A percentile compares a stretch with the other conserved stretches of the same genome.
Evolutionary conservation across 2,888 invertebrate genomes (phyloP).

Genomic region (Cetonia aurata): DNA sequence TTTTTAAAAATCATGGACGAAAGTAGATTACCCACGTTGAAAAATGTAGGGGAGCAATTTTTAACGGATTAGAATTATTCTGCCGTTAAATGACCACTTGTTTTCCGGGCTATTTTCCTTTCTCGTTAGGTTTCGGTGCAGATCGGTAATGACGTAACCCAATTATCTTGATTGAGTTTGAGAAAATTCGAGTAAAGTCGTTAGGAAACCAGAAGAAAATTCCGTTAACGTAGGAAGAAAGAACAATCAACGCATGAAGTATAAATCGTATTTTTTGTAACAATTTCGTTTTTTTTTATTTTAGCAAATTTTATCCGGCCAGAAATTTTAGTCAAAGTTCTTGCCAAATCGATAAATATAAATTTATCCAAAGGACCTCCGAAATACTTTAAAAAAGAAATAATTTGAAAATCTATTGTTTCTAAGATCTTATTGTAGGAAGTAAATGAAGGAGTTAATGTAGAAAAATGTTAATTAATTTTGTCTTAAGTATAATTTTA

Average conservation of each 20-base stretch:
- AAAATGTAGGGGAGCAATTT: conserved; percentile 16
- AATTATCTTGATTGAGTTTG: conserved; percentile 33
- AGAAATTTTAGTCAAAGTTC: too few species aligned
- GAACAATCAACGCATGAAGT: too few species aligned
- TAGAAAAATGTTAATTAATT: too few species aligned
- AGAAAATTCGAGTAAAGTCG: conserved; percentile 30
- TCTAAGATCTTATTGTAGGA: too few species aligned
- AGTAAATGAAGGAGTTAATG: too few species aligned
- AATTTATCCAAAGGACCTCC: too few species aligned
- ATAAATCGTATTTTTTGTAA: background rate
- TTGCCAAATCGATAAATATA: too few species aligned
- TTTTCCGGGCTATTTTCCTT: conserved; percentile 29
- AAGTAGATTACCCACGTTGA: conserved; percentile 16
- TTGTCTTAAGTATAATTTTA: too few species aligned
- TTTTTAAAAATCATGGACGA: conserved; percentile 28
- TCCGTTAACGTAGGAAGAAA: conserved; percentile 9
- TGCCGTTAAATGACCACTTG: conserved; percentile 33
- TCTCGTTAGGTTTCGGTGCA: conserved; percentile 18
- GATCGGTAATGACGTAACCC: conserved; percentile 33
- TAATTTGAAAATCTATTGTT: too few species aligned
- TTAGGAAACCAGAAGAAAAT: conserved; percentile 29
- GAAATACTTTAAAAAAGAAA: too few species aligned
- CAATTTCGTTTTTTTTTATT: background rate
- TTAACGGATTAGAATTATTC: conserved; percentile 26
- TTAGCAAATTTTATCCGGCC: background rate